These are phyloP conservation scores for Eupeodes luniger DNA, from an alignment of 2,888 invertebrate species.

Conservation along the genomic window DNA sequence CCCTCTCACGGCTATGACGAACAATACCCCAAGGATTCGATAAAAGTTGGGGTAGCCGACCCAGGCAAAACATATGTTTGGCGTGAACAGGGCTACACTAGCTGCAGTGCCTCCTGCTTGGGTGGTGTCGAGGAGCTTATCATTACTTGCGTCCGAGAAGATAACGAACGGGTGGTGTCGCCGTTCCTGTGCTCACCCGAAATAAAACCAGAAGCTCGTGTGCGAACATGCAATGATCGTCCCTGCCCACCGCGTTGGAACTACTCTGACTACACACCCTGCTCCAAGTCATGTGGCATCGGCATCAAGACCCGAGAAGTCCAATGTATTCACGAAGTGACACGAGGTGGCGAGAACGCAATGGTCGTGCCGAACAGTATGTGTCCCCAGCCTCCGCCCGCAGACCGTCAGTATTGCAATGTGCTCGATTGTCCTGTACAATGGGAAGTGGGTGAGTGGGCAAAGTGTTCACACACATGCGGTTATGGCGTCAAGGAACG, in stretches of 20 bases:
- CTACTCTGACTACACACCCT: slow-evolving; percentile 94
- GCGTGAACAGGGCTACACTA: slow-evolving; percentile 95
- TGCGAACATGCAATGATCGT: slow-evolving; percentile 96
- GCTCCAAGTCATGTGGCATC: slow-evolving; percentile 97
- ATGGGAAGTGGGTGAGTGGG: slow-evolving; percentile 95
- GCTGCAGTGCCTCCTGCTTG: slow-evolving; percentile 97
- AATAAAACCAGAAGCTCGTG: slow-evolving; percentile 94
- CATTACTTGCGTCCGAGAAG: slow-evolving; percentile 94
- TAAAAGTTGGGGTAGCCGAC: slow-evolving; percentile 89
- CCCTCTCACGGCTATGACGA: slow-evolving; percentile 86
- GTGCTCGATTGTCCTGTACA: slow-evolving; percentile 95
- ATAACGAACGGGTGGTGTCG: slow-evolving; percentile 93
- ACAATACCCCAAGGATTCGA: slow-evolving; percentile 83
- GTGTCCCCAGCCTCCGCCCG: slow-evolving; percentile 95
- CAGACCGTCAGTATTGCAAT: slow-evolving; percentile 95
- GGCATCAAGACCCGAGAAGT: slow-evolving; percentile 95
- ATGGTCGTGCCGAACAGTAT: slow-evolving; percentile 96
- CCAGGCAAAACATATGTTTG: slow-evolving; percentile 94
- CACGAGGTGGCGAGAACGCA: slow-evolving; percentile 93
- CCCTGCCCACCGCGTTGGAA: slow-evolving; percentile 98
- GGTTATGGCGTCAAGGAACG: slow-evolving; percentile 95
- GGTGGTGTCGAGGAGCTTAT: slow-evolving; percentile 95
- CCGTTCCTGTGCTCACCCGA: slow-evolving; percentile 94
- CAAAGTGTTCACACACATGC: slow-evolving; percentile 95
- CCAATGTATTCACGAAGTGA: slow-evolving; percentile 87